Conservation (phyloP, 2,888 invertebrate genomes). For the Crossocerus cetratus region DNA sequence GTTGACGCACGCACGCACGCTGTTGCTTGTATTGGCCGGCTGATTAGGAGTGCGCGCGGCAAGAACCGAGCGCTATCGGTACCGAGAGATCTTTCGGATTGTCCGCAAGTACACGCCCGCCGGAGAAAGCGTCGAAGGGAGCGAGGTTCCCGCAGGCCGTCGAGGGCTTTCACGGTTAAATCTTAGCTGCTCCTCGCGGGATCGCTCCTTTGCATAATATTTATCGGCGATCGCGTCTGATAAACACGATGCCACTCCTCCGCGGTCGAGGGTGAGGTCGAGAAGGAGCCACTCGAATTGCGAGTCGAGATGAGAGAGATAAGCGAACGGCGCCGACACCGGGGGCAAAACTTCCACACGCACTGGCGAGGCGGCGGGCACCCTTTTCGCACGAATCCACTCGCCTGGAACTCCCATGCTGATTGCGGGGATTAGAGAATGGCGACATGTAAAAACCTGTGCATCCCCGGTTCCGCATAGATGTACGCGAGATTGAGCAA, state of each 20-base stretch:
- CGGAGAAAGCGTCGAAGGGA: slow-evolving; percentile 3
- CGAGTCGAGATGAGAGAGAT: slow-evolving; percentile 51
- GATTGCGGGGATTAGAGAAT: slow-evolving; percentile 37
- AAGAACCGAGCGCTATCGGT: slow-evolving; percentile 4
- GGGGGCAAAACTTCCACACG: slow-evolving; percentile 25
- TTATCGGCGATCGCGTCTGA: slow-evolving; percentile 48
- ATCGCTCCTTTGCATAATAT: slow-evolving; percentile 58
- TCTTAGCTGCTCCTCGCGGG: slow-evolving; percentile 12
- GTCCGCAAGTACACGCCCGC: background rate
- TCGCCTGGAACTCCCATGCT: slow-evolving; percentile 28
- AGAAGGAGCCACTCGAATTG: slow-evolving; percentile 13
- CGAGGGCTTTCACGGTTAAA: no score
- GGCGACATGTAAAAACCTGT: background rate
- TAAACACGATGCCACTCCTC: slow-evolving; percentile 31
- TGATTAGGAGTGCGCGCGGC: slow-evolving; percentile 36
- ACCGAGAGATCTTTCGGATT: background rate
- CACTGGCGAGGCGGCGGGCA: slow-evolving; percentile 13
- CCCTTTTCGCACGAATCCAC: slow-evolving; percentile 11
- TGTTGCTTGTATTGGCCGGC: slow-evolving; percentile 11
- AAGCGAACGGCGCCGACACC: slow-evolving; percentile 19
- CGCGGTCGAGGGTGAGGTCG: slow-evolving; percentile 2
- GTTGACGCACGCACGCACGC: slow-evolving; percentile 14
- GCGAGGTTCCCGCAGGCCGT: slow-evolving; percentile 10
- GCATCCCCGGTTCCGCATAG: no score
- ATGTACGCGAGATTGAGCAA: no score